Conservation (phyloP, 2,113 vertebrate species). For the Pseudorhombus dupliciocellatus region DNA sequence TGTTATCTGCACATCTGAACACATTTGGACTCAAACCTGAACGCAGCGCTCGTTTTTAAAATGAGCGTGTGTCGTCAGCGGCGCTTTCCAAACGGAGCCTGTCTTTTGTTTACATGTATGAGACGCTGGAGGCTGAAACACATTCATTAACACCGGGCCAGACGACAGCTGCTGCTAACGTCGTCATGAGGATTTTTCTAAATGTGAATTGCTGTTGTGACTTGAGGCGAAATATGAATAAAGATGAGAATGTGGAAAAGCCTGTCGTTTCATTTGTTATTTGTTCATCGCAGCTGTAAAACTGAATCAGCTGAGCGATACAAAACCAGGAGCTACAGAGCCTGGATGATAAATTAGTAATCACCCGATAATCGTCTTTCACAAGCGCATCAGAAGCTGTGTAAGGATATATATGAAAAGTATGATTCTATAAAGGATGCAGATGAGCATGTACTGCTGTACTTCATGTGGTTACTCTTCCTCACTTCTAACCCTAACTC, state of each 20-base stretch:
- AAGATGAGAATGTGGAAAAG: neutral
- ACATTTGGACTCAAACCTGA: neutral
- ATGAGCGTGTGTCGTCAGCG: neutral
- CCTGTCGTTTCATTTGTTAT: neutral
- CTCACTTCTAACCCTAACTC: too few species aligned
- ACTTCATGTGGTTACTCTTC: too few species aligned
- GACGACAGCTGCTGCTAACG: constrained; percentile 3
- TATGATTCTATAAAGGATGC: too few species aligned
- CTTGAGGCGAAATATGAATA: neutral
- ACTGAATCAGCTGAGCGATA: neutral
- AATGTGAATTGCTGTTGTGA: neutral
- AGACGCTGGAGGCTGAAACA: neutral
- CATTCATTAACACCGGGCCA: neutral
- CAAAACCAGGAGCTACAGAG: neutral
- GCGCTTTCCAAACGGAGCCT: neutral
- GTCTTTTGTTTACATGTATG: neutral
- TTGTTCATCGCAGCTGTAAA: neutral
- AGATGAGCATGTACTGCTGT: too few species aligned
- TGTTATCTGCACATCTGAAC: constrained; percentile 9
- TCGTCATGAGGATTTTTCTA: neutral
- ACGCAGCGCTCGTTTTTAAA: neutral
- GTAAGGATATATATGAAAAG: too few species aligned
- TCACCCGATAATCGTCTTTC: too few species aligned
- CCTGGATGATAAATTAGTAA: too few species aligned
- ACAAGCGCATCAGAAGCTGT: too few species aligned